These are phyloP conservation scores for Percopsis omiscomaycus DNA, from an alignment of 2,797 vertebrate species.

Conservation along the genomic window DNA sequence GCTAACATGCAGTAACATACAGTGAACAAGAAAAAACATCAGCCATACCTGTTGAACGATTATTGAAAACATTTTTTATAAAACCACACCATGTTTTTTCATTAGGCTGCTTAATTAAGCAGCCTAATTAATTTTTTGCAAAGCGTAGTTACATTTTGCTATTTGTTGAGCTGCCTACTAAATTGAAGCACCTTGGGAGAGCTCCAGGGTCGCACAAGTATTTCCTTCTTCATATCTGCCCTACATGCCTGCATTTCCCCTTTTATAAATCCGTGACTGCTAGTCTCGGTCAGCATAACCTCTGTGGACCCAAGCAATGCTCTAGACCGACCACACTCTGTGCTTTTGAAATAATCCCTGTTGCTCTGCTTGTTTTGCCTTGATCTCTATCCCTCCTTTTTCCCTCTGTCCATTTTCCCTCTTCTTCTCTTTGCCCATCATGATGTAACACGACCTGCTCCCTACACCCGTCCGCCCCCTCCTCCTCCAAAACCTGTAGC, in stretches of 20 bases:
- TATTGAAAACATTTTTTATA: slow-evolving; percentile 45
- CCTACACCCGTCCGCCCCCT: background rate
- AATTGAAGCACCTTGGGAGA: slow-evolving; percentile 33
- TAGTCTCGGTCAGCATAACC: slow-evolving; percentile 39
- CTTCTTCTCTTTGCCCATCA: slow-evolving; percentile 23
- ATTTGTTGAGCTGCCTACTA: slow-evolving; percentile 28
- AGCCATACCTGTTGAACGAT: slow-evolving; percentile 29
- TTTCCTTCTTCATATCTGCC: slow-evolving; percentile 45
- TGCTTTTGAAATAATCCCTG: slow-evolving; percentile 64
- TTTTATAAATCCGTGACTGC: slow-evolving; percentile 44
- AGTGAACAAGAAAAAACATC: slow-evolving; percentile 9
- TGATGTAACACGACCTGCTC: slow-evolving; percentile 34
- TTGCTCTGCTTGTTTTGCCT: slow-evolving; percentile 55
- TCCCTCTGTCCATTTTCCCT: slow-evolving; percentile 39
- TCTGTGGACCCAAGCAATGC: slow-evolving; percentile 42
- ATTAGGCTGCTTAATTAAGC: slow-evolving; percentile 48
- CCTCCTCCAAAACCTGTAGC: slow-evolving; percentile 75
- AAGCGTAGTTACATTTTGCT: slow-evolving; percentile 47
- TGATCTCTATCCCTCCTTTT: slow-evolving; percentile 58
- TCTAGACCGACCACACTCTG: slow-evolving; percentile 42
- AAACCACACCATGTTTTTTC: slow-evolving; percentile 49
- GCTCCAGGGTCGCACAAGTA: slow-evolving; percentile 18
- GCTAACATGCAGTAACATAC: no score
- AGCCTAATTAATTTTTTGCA: slow-evolving; percentile 49
- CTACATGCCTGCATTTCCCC: slow-evolving; percentile 1